Base-by-base conservation (phyloP, 1,140 invertebrate species). In the Aphaenogaster ashmeadi region DNA sequence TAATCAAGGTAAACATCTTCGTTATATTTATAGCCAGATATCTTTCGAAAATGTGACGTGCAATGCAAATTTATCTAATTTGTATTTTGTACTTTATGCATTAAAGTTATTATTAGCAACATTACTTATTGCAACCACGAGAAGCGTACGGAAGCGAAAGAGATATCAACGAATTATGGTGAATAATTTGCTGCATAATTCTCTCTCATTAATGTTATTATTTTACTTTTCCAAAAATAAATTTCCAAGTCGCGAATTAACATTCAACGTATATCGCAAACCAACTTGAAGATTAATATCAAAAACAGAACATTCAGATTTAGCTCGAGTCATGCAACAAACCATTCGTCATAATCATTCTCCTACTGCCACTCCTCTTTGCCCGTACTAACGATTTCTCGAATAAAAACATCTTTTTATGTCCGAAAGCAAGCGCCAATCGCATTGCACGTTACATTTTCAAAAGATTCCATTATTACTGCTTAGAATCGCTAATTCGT, bases 1-100 rank as follows among this genome's bases (percentile, higher is more conserved):
- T 13, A 56, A 5, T 13, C 64, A 44, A 44, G 11, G n/a, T 21
- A 67, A 67, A 67, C 1, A 44, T 27, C 64, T 74, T 21, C 38
- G 15, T 69, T 41, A 54, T n/a, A 58, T 41, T 54, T 58, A 27
- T 27, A 56, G 18, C 11, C 7, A 7, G 9, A 41, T 9, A 52
- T 52, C 38, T 72, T 58, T 33, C 38, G 33, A 83, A 83, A 72
- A 72, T 72, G 52, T 58, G 3, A 58, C 66, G 52, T 18, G 18
- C 15, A 11, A 4, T 56, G 21, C 27, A 38, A 36, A 2, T 41
- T 67, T 33, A 54, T 2, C 18, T 38, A 36, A 27, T 54, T 72
- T 77, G 21, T 38, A 18, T 27, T 77, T 77, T 27, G 38, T 38
- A 44, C 36, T 78, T 8, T 18, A 11, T 44, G 21, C 21, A 41